phyloP scores from a whole-genome alignment of 2,888 invertebrate species.

The Lysandra bellargus region DNA sequence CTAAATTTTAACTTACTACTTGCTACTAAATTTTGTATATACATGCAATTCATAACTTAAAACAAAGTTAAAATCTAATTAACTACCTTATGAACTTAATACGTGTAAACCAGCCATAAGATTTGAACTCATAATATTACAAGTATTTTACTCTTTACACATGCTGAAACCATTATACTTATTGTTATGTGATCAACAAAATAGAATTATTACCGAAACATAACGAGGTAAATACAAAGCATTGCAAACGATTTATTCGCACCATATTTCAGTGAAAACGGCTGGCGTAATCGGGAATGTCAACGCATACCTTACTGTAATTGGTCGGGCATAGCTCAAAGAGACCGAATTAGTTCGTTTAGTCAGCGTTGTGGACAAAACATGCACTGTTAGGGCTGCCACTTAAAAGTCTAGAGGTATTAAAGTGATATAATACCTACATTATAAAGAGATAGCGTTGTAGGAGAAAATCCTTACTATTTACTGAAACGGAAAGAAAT shows the following conservation, averaged over 20 bases:
- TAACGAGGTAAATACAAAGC: background rate
- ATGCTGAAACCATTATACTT: background rate
- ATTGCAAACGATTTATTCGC: background rate
- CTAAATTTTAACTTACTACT: too few species aligned
- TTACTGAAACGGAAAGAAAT: too few species aligned
- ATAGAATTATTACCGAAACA: background rate
- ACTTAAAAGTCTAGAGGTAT: background rate
- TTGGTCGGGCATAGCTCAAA: background rate
- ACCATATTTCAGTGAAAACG: background rate
- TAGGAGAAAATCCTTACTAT: too few species aligned
- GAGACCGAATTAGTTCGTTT: background rate
- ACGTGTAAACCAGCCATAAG: too few species aligned
- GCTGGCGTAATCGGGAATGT: background rate
- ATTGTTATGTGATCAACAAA: background rate
- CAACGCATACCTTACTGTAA: background rate
- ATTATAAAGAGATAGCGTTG: too few species aligned
- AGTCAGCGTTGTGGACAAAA: too few species aligned
- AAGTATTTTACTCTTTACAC: background rate
- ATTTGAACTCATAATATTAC: too few species aligned
- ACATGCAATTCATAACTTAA: too few species aligned
- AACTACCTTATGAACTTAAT: too few species aligned
- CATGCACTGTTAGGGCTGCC: background rate
- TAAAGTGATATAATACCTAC: too few species aligned
- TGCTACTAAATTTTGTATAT: too few species aligned
- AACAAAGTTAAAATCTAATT: too few species aligned